Base-by-base conservation (phyloP, 1,140 invertebrate genomes). In the Hyles euphorbiae region DNA sequence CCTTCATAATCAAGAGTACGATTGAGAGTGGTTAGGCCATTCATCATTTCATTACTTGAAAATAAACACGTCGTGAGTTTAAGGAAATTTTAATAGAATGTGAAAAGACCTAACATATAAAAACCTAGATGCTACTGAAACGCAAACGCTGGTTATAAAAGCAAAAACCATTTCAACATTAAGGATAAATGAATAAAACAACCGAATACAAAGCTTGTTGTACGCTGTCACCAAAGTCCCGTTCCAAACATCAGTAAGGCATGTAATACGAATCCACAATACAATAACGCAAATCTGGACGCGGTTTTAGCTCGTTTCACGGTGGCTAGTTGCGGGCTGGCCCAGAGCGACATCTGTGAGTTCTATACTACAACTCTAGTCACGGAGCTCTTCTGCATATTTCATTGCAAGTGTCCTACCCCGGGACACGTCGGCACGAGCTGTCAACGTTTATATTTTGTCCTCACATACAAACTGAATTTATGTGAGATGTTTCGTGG, bases 401-500 rank as follows among this genome's bases (percentile, higher is more conserved):
- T 68, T 68, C 59, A 68, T 61, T 61, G 56, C 61, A 61, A 58
- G 54, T 53, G 50, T 48, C 61, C 60, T 44, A 9, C 46, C 55
- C 36, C 46, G 51, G 49, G 36, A 58, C 46, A 58, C 32, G 61
- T 54, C 56, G 56, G 32, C 65, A 58, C 50, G 49, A 40, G 43
- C 47, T 45, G 51, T 49, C 34, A 34, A 40, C 61, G 50, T 54
- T 62, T 46, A 58, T 54, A 55, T 55, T 67, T 67, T 60, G 54
- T 49, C 51, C 50, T 52, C 33, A 53, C 48, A 61, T 66, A 56
- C 59, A 61, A 66, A 66, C 64, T 55, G 61, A 67, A 63, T 63
- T 63, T 63, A 57, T 61, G 56, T 34, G 50, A 50, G 48, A 33
- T 52, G 50, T 40, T 40, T 40, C 36, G 36, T 34, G 50, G 33